Evolutionary conservation across 2,797 vertebrate species (phyloP).

Genomic region (Alca torda): DNA sequence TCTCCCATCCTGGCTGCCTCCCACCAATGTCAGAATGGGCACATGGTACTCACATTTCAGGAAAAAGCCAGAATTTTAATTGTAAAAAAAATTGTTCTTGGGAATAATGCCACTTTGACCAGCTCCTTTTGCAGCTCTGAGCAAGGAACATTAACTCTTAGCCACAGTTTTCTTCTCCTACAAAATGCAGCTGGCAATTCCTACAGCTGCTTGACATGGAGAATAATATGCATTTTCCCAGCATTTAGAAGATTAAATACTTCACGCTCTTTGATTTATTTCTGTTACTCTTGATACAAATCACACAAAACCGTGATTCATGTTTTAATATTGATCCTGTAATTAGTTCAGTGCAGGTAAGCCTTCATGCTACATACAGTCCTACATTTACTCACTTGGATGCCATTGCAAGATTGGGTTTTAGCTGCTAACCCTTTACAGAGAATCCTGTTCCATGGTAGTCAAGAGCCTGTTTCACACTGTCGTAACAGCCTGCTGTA

Average conservation of each 20-base stretch:
- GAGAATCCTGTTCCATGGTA: not conserved
- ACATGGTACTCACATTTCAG: not conserved
- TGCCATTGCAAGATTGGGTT: not conserved
- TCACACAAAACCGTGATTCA: constrained; percentile 5
- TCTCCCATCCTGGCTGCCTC: not conserved
- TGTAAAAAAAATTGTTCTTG: not conserved
- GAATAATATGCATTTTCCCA: not conserved
- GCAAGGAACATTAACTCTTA: not conserved
- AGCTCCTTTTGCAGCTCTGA: not conserved
- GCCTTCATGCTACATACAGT: not conserved
- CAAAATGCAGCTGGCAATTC: not conserved
- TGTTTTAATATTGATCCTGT: constrained; percentile 30
- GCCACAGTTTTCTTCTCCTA: not conserved
- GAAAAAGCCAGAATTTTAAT: not conserved
- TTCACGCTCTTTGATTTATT: not conserved
- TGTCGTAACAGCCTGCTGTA: not conserved
- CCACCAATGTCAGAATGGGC: not conserved
- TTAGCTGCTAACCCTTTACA: not conserved
- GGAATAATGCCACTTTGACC: not conserved
- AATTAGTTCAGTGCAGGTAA: constrained; percentile 38
- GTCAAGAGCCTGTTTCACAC: not conserved
- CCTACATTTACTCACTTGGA: constrained; percentile 15
- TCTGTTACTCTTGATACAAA: constrained; percentile 19
- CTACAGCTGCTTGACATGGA: not conserved
- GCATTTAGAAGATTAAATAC: constrained; percentile 18